Percentiles rank a stretch among this genome's conserved stretches.
phyloP scores from a whole-genome alignment of 2,113 vertebrate species.

The Cyanoramphus novaezelandiae region DNA sequence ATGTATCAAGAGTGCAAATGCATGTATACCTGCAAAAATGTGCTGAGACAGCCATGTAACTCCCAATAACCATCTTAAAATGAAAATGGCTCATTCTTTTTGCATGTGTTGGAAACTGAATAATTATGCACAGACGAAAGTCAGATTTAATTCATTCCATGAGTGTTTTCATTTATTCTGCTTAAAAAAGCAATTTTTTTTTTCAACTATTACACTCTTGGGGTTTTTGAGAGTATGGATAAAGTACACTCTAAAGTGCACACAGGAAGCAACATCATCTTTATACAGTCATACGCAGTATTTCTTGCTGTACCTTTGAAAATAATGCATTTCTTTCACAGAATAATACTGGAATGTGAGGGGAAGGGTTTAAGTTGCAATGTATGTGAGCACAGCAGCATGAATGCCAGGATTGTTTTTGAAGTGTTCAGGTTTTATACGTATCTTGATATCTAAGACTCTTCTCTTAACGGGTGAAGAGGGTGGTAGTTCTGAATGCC shows the following conservation, averaged over 20 bases:
- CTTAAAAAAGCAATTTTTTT: background rate
- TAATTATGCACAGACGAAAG: background rate
- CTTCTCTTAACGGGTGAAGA: background rate
- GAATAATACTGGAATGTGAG: background rate
- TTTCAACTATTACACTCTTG: background rate
- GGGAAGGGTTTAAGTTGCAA: background rate
- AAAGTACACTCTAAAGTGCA: too few relatives aligned
- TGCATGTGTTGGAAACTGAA: background rate
- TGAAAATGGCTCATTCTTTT: background rate
- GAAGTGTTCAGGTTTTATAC: background rate
- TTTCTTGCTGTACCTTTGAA: background rate
- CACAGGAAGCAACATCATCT: background rate
- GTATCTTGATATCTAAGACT: background rate
- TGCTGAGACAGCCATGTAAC: background rate
- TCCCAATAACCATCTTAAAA: background rate
- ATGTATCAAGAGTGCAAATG: background rate
- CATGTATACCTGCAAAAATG: background rate
- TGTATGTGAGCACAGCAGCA: rapidly evolving
- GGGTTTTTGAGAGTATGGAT: background rate
- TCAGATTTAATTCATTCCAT: background rate
- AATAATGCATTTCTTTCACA: background rate
- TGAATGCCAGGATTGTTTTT: background rate
- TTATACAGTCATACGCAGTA: background rate
- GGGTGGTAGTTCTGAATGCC: background rate
- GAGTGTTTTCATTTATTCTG: background rate